Base-by-base conservation (phyloP, 2,888 invertebrate genomes). In the Eupithecia subumbrata region DNA sequence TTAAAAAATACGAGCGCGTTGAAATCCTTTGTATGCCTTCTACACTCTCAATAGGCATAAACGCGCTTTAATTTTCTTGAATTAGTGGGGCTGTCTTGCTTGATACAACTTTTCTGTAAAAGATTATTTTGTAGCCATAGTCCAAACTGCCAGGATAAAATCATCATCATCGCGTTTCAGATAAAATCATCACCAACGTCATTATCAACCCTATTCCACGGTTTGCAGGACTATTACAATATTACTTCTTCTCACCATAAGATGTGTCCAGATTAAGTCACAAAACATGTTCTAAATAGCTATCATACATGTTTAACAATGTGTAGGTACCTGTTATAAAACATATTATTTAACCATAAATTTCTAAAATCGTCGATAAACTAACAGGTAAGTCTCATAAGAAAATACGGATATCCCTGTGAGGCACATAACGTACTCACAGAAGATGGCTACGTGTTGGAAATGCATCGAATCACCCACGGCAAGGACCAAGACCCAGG, bases 371-470 rank as follows among this genome's bases (percentile, higher is more conserved):
- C 12, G 60, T 25, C 0, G 22, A 22, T 1, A 56, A 25, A 12
- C 22, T 60, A 25, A 22, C 82, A 95, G 95, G 92, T 91, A 76
- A 88, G 90, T 12, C 83, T 95, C 34, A 89, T 93, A 81, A 86
- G 80, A 78, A 95, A 94, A 84, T 96, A 96, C 84, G 97, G 96
- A 5, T 98, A 97, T 88, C 95, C 96, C 0, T 96, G 96, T 9
- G 97, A 98, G 91, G 95, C 96, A 63, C 97, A 98, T 85, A 91
- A 95, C 2, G 96, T 97, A 0, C 92, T 95, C 82, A 98, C 98
- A 0, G 95, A 96, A 81, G 98, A 98, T 88, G 97, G 97, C 0
- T 98, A 97, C 89, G 93, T 98, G 45, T 90, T 98, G 82, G 96
- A 96, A 73, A 85, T 98, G 84, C 98, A 98, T 84, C 95, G 98